Evolutionary conservation across 2,113 vertebrate species (phyloP).

Genomic region (Podilymbus podiceps): DNA sequence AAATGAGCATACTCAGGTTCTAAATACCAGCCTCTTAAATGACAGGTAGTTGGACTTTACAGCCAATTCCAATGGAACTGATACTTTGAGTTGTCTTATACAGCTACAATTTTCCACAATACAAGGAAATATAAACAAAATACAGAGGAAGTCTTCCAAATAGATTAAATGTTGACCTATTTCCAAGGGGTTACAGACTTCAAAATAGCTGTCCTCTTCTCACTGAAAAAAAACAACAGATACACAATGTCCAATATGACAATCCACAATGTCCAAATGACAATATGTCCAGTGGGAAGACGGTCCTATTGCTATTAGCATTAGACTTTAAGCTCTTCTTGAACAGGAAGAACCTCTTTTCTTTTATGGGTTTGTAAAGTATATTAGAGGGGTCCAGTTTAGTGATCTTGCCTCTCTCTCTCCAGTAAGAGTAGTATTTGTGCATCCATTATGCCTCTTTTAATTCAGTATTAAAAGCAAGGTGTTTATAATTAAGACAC

Average conservation of each 20-base stretch:
- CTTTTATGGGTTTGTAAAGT: background rate
- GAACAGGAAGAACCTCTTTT: background rate
- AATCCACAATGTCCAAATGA: too few relatives aligned
- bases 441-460: background rate
- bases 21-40: background rate
- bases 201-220: background rate
- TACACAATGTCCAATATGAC: too few relatives aligned
- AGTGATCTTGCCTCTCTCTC: background rate
- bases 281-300: background rate
- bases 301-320: background rate
- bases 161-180: background rate
- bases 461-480: background rate
- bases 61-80: background rate
- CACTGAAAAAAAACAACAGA: background rate
- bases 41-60: background rate
- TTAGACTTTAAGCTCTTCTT: background rate
- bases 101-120: background rate
- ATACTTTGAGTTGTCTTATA: background rate
- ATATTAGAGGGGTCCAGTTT: background rate
- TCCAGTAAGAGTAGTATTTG: accelerated
- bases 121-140: background rate
- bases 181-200: background rate
- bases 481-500: background rate
- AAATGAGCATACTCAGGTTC: background rate
- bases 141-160: background rate